Base-by-base conservation (phyloP, 2,888 invertebrate genomes). In the Trachelus tabidus region DNA sequence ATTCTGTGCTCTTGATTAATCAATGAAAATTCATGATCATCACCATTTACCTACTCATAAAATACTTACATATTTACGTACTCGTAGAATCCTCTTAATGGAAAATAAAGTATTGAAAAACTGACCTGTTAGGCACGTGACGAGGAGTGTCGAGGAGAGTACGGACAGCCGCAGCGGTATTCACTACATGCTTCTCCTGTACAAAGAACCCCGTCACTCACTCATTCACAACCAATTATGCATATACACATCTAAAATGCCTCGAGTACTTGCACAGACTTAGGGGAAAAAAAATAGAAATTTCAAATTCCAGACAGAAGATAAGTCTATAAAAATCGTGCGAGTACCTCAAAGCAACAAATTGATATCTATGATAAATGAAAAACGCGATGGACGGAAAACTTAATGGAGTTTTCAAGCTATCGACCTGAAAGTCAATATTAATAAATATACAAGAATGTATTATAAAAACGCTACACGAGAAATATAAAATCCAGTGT, bases 161-260 rank as follows among this genome's bases (percentile, higher is more conserved):
- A 87, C 91, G 91, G 86, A 85, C 87, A 90, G 88, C 82, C 85
- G 89, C 87, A 89, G 89, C 87, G 84, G 89, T 85, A 88, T 84
- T 90, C 87, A 87, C 87, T 88, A 89, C 89, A 89, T 90, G 90
- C 89, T 90, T 91, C 86, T 91, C 91, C 91, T 91, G 90, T 89
- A 91, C 90, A 91, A 85, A 90, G 87, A 90, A 90, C 88, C 90
- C 88, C 87, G 88, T 90, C 90, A 91, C 90, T 90, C 91, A 87
- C 88, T 71, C 71, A 33, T 33, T 90, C 91, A 90, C 87, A 87
- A 90, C 87, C 87, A 88, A 86, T 82, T 83, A 82, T 56, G 9
- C 23, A 56, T 23, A 56, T 23, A 56, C 23, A 56, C 23, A 23
- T 40, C 1, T 9, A 56, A 9, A 56, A 56, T 56, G 56, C 56